Conservation (phyloP, 2,113 vertebrate genomes). For the Phainopepla nitens region DNA sequence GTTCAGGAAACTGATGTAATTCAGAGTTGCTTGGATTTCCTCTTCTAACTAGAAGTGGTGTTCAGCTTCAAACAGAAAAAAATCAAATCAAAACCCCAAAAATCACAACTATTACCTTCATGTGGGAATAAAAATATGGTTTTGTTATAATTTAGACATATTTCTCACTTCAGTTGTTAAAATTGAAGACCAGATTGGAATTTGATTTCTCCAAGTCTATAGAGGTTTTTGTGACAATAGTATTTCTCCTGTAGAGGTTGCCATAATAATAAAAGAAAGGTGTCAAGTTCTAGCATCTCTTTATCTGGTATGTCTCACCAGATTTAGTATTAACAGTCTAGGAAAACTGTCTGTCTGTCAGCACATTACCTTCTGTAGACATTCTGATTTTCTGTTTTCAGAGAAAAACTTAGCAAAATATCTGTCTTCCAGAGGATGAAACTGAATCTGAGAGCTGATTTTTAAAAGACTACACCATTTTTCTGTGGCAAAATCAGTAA, state of each 20-base stretch:
- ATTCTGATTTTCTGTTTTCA: neutral
- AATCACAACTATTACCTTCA: neutral
- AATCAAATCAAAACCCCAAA: rapidly evolving
- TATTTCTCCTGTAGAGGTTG: neutral
- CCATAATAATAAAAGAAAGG: neutral
- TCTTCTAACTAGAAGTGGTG: neutral
- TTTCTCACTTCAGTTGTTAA: neutral
- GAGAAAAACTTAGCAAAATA: neutral
- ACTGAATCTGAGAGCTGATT: neutral
- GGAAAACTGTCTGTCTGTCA: neutral
- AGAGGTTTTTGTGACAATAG: neutral
- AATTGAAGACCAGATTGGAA: neutral
- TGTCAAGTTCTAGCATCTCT: neutral
- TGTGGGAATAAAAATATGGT: neutral
- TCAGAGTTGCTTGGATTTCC: neutral
- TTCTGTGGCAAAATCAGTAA: neutral
- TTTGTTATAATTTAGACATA: neutral
- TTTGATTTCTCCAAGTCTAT: neutral
- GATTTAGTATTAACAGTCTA: neutral
- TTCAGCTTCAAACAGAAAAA: neutral
- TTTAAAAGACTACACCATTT: neutral
- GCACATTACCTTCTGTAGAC: neutral
- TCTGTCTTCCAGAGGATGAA: neutral
- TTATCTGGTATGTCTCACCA: neutral
- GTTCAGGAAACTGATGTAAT: neutral